A percentile compares a stretch with the other conserved stretches of the same genome.
phyloP scores from a whole-genome alignment of 1,140 invertebrate species.

The Choristoneura fumiferana region DNA sequence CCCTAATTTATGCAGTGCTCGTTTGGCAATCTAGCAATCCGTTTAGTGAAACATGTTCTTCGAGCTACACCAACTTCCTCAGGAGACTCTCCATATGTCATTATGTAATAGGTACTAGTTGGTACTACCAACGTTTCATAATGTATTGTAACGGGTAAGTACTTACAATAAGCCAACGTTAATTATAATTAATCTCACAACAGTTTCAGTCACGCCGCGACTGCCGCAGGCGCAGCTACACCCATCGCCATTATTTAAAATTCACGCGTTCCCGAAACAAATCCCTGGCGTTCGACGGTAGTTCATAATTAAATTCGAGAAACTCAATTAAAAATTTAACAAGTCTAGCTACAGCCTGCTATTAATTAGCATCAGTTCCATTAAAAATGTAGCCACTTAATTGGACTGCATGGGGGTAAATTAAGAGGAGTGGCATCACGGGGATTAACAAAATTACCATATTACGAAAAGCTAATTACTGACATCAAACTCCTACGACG shows the following conservation, averaged over 20 bases:
- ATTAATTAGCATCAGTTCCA: slow-evolving; percentile 26
- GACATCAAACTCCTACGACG: slow-evolving; percentile 53
- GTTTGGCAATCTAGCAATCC: no score
- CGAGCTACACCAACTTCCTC: no score
- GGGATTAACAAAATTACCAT: slow-evolving; percentile 51
- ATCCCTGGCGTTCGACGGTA: neutral
- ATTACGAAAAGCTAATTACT: slow-evolving; percentile 58
- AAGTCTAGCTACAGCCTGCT: slow-evolving; percentile 8
- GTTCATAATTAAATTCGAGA: slow-evolving; percentile 10
- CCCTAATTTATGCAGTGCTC: no score
- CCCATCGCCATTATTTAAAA: slow-evolving; percentile 16
- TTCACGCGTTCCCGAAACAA: neutral
- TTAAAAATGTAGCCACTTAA: slow-evolving; percentile 40
- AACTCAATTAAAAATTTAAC: slow-evolving; percentile 16
- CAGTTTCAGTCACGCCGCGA: slow-evolving; percentile 1
- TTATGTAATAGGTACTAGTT: no score
- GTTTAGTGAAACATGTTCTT: no score
- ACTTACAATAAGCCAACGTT: no score
- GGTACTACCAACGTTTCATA: no score
- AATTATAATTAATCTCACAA: no score
- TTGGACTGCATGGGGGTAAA: slow-evolving; percentile 32
- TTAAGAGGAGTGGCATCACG: slow-evolving; percentile 29
- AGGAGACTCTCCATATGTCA: no score
- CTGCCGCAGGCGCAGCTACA: neutral
- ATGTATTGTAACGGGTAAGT: no score